phyloP scores from a whole-genome alignment of 1,140 invertebrate species.

The Trichonephila clavata region DNA sequence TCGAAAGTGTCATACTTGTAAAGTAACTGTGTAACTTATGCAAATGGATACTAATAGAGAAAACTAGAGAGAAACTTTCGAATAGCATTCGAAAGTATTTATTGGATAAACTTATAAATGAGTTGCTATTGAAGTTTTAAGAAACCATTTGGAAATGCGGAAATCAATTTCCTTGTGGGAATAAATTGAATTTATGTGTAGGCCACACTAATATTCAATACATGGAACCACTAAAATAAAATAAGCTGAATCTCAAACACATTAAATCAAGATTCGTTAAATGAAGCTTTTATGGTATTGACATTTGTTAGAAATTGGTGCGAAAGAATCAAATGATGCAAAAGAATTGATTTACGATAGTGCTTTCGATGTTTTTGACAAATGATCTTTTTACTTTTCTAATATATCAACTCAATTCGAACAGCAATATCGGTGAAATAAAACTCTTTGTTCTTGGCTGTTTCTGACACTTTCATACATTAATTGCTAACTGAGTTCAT shows the following conservation, averaged over 20 bases:
- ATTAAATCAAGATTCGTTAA: constrained; percentile 29
- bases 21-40: no score
- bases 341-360: constrained; percentile 23
- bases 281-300: constrained; percentile 27
- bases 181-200: no score
- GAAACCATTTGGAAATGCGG: no score
- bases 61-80: no score
- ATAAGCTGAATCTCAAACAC: not conserved
- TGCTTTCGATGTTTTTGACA: constrained; percentile 1
- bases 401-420: not conserved
- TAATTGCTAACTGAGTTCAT: constrained; percentile 4
- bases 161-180: no score
- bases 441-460: not conserved
- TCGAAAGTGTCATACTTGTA: no score
- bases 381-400: not conserved
- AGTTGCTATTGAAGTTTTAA: no score
- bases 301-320: constrained; percentile 25
- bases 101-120: no score
- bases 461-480: constrained; percentile 6
- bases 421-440: constrained; percentile 6
- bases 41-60: no score
- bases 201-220: no score
- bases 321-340: constrained; percentile 34
- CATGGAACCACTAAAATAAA: no score
- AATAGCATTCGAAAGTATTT: no score